These are phyloP conservation scores for Drosophila paranaensis DNA, from an alignment of 2,888 invertebrate species.

Conservation along the genomic window DNA sequence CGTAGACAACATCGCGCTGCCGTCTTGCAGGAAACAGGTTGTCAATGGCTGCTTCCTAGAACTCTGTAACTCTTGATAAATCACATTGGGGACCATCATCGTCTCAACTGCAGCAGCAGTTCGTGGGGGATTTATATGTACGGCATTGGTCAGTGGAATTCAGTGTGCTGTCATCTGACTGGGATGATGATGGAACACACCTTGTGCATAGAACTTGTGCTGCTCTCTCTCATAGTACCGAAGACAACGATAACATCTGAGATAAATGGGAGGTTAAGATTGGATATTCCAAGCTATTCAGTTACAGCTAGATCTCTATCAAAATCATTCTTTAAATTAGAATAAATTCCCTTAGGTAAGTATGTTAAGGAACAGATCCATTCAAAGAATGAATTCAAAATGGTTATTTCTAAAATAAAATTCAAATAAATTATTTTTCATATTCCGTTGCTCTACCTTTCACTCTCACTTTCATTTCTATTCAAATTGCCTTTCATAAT, in stretches of 20 bases:
- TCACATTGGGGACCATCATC: conserved; percentile 42
- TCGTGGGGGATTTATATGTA: conserved; percentile 1
- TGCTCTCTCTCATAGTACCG: background rate
- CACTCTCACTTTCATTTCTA: background rate
- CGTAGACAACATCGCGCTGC: conserved; percentile 66
- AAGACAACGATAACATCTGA: conserved; percentile 4
- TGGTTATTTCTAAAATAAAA: too few relatives aligned
- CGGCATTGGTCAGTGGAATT: conserved; percentile 12
- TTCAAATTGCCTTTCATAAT: background rate
- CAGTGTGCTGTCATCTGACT: conserved; percentile 13
- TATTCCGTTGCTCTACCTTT: too few relatives aligned
- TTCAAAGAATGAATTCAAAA: too few relatives aligned
- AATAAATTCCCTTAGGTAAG: background rate
- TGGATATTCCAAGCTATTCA: background rate
- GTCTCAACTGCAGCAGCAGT: conserved; percentile 1
- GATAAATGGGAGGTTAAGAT: conserved; percentile 18
- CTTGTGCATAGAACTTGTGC: conserved; percentile 13
- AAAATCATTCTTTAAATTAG: background rate
- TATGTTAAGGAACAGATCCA: too few relatives aligned
- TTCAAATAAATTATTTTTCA: too few relatives aligned
- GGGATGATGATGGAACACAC: conserved; percentile 34
- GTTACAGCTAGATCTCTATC: background rate
- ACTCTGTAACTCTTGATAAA: conserved; percentile 64
- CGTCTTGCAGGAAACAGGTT: conserved; percentile 71
- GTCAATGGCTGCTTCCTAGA: conserved; percentile 71